Evolutionary conservation across 2,113 vertebrate genomes (phyloP).

Genomic region (Cichladusa arquata): DNA sequence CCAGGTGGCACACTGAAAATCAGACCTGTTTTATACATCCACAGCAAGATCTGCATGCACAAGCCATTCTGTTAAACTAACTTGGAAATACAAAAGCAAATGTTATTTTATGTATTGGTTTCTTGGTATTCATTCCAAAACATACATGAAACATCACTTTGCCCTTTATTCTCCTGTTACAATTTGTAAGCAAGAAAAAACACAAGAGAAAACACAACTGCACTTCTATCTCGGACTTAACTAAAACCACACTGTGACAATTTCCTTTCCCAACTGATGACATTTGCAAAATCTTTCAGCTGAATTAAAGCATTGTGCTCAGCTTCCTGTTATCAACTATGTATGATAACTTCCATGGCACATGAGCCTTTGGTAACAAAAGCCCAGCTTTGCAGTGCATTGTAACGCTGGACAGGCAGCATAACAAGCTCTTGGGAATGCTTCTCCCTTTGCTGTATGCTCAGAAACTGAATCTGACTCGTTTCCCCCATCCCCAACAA

Average conservation of each 20-base stretch:
- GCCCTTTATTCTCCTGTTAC: neutral
- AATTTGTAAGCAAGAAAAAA: neutral
- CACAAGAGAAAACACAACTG: neutral
- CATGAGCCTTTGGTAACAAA: conserved; percentile 55
- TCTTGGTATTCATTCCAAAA: neutral
- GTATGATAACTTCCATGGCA: conserved; percentile 55
- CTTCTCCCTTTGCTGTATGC: conserved; percentile 1
- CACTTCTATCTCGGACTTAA: neutral
- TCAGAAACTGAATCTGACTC: conserved; percentile 42
- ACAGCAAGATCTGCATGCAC: neutral
- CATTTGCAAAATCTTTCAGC: conserved; percentile 60
- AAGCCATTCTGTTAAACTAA: neutral
- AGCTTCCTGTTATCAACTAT: conserved; percentile 59
- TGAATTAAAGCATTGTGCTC: conserved; percentile 63
- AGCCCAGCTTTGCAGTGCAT: conserved; percentile 32
- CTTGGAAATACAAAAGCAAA: neutral
- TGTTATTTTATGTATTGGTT: neutral
- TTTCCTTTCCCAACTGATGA: conserved; percentile 60
- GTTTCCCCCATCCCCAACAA: conserved; percentile 5
- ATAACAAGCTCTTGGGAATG: conserved; percentile 23
- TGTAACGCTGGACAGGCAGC: conserved; percentile 17
- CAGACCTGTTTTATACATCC: neutral
- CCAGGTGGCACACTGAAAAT: rapidly evolving
- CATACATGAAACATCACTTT: neutral
- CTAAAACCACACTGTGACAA: conserved; percentile 12